These are phyloP conservation scores for Teleopsis dalmanni DNA, from an alignment of 1,140 invertebrate species.

Conservation along the genomic window DNA sequence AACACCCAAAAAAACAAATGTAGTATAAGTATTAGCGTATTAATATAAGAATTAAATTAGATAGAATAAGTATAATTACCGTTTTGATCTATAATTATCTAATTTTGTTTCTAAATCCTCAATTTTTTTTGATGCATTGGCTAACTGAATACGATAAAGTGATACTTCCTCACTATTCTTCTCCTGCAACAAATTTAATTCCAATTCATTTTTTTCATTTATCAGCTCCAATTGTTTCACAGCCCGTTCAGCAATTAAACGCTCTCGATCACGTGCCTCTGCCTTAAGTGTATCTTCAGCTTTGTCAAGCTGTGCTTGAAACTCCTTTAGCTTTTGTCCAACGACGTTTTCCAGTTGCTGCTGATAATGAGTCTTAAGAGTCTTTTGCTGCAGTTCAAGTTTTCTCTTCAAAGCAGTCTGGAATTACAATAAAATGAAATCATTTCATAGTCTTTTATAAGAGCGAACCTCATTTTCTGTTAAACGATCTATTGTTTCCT, in stretches of 20 bases:
- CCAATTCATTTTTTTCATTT: slow-evolving; percentile 65
- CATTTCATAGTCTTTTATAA: not conserved
- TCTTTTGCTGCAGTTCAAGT: slow-evolving; percentile 57
- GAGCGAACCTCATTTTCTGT: slow-evolving; percentile 31
- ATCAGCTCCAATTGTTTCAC: slow-evolving; percentile 63
- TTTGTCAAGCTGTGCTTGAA: slow-evolving; percentile 63
- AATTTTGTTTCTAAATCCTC: slow-evolving; percentile 54
- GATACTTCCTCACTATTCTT: slow-evolving; percentile 69
- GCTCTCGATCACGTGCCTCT: slow-evolving; percentile 58
- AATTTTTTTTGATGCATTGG: slow-evolving; percentile 58
- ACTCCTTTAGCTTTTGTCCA: slow-evolving; percentile 65
- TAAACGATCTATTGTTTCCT: slow-evolving; percentile 29
- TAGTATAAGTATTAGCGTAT: not conserved
- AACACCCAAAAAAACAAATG: not conserved
- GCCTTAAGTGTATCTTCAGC: slow-evolving; percentile 56
- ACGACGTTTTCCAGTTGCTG: slow-evolving; percentile 71
- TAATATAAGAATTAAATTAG: not conserved
- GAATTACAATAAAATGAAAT: not conserved
- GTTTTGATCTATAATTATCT: slow-evolving; percentile 48
- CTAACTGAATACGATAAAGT: slow-evolving; percentile 57
- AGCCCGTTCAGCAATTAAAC: slow-evolving; percentile 58
- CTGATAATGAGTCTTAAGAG: slow-evolving; percentile 67
- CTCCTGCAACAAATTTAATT: slow-evolving; percentile 66
- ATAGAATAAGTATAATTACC: slow-evolving; percentile 14
- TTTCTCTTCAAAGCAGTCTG: slow-evolving; percentile 45